Conservation (phyloP, 2,113 vertebrate genomes). For the Fregata magnificens region DNA sequence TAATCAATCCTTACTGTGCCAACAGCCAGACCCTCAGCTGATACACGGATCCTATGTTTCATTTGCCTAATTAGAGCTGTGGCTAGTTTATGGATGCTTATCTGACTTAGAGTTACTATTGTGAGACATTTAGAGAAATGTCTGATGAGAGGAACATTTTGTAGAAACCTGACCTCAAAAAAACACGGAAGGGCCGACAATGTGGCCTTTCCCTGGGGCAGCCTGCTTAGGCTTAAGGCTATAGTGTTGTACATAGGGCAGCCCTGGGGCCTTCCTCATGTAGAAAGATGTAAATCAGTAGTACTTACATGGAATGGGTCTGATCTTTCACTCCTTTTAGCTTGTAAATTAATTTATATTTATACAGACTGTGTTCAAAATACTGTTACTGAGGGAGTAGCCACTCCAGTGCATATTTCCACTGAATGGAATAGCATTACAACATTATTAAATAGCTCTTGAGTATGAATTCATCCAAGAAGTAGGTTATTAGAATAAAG, state of each 20-base stretch:
- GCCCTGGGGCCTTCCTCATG: neutral
- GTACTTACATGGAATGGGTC: neutral
- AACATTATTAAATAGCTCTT: neutral
- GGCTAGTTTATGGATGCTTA: neutral
- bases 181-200: neutral
- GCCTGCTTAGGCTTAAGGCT: neutral
- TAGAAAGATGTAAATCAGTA: neutral
- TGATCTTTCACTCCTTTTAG: neutral
- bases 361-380: neutral
- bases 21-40: neutral
- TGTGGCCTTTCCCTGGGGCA: neutral
- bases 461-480: conserved; percentile 7
- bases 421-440: neutral
- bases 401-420: neutral
- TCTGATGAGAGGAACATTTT: neutral
- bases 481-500: conserved; percentile 9
- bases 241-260: neutral
- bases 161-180: neutral
- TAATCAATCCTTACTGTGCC: neutral
- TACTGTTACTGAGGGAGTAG: neutral
- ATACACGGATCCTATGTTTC: neutral
- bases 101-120: neutral
- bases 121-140: neutral
- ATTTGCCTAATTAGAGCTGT: neutral
- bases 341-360: neutral